Percentiles rank a stretch among this genome's conserved stretches.
Conservation (phyloP, 2,797 vertebrate species). For the Enteromius unitaeniatus region DNA sequence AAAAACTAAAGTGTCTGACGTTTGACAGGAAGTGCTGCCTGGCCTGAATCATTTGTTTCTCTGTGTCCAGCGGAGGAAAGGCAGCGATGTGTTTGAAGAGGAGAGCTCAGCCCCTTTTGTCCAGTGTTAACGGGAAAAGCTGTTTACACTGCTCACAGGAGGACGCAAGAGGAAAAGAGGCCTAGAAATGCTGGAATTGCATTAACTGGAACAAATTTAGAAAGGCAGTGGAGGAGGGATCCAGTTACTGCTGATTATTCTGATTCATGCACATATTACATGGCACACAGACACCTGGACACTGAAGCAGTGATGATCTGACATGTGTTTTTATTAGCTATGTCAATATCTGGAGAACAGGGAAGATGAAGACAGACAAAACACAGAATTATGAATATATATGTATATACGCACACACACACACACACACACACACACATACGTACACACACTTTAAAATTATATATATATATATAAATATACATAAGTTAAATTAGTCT, state of each 20-base stretch:
- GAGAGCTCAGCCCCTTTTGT: conserved; percentile 31
- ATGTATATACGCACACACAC: too few species aligned
- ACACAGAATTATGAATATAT: not conserved
- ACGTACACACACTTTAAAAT: not conserved
- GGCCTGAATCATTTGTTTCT: conserved; percentile 25
- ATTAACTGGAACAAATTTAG: conserved; percentile 21
- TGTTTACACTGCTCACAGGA: conserved; percentile 44
- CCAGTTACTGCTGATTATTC: not conserved
- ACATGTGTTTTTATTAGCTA: not conserved
- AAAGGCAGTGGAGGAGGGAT: not conserved
- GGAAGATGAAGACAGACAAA: not conserved
- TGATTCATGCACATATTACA: not conserved
- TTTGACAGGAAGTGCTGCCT: conserved; percentile 6
- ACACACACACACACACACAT: too few species aligned
- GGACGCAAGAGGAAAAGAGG: conserved; percentile 17
- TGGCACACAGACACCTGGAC: not conserved
- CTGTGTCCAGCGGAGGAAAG: conserved; percentile 7
- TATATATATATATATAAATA: too few species aligned
- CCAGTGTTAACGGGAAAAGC: conserved; percentile 30
- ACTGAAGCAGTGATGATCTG: not conserved
- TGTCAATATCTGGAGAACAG: not conserved
- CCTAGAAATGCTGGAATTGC: conserved; percentile 29
- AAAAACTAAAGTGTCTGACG: not conserved
- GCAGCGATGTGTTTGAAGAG: conserved; percentile 37
- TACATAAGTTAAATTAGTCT: not conserved